Percentiles rank a stretch among this genome's conserved stretches.
Evolutionary conservation across 2,113 vertebrate genomes (phyloP).

Genomic region (Chascanopsetta lugubris): DNA sequence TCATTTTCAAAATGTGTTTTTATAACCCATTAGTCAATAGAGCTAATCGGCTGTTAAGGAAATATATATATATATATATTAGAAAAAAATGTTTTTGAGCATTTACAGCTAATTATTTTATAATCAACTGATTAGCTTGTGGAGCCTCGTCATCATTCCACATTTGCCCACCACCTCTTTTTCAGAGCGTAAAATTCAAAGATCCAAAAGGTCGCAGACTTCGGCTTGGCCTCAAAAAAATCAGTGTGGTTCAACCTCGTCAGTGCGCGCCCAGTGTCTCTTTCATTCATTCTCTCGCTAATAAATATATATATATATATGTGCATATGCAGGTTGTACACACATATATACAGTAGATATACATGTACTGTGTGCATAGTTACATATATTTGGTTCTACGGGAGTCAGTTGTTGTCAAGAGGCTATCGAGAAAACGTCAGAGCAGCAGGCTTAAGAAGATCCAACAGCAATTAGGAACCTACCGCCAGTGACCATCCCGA

Average conservation of each 20-base stretch:
- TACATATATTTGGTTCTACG: constrained; percentile 84
- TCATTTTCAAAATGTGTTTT: too few species aligned
- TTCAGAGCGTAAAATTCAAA: constrained; percentile 64
- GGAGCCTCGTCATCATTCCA: constrained; percentile 68
- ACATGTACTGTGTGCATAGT: constrained; percentile 85
- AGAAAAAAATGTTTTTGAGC: too few species aligned
- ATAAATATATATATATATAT: constrained; percentile 82
- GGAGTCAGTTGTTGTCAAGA: constrained; percentile 87
- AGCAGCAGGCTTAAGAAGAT: constrained; percentile 89
- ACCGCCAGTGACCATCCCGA: constrained; percentile 99
- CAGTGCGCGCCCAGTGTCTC: constrained; percentile 85
- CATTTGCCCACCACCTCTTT: constrained; percentile 51
- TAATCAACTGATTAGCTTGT: constrained; percentile 54
- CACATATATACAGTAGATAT: constrained; percentile 82
- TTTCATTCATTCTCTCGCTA: too few species aligned
- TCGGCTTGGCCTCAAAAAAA: constrained; percentile 67
- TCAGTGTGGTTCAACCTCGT: constrained; percentile 94
- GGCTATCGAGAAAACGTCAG: constrained; percentile 81
- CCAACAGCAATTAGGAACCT: constrained; percentile 95
- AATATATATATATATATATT: too few species aligned
- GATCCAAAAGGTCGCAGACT: constrained; percentile 53
- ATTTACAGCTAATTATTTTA: too few species aligned
- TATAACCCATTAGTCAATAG: too few species aligned
- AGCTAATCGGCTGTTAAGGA: too few species aligned
- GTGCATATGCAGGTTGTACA: constrained; percentile 76